Percentiles rank a stretch among this genome's conserved stretches.
Evolutionary conservation across 2,888 invertebrate species (phyloP).

Genomic region (Cantharis flavilabris): DNA sequence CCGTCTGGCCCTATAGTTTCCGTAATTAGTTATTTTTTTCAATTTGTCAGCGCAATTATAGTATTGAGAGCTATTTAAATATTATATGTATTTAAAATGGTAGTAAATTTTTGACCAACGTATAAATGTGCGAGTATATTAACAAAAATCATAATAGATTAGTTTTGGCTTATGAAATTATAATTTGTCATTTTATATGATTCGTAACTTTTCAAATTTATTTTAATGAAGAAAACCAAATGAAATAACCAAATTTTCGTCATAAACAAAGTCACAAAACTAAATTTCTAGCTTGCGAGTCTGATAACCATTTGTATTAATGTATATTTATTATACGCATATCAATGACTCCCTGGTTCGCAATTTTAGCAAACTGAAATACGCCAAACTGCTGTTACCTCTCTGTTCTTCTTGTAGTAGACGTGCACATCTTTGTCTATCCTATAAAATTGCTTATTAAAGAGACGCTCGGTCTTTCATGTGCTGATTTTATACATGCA

Average conservation of each 20-base stretch:
- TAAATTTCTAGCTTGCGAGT: slow-evolving; percentile 34
- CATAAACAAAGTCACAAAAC: slow-evolving; percentile 36
- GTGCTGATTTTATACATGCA: slow-evolving; percentile 36
- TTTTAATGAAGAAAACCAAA: slow-evolving; percentile 45
- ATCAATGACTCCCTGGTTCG: slow-evolving; percentile 52
- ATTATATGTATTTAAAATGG: too few relatives aligned
- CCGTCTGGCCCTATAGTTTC: too few relatives aligned
- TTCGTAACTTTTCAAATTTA: slow-evolving; percentile 42
- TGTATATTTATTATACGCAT: slow-evolving; percentile 52
- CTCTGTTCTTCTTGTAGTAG: slow-evolving; percentile 14
- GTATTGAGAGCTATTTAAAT: too few relatives aligned
- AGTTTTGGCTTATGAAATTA: slow-evolving; percentile 5
- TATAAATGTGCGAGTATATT: neutral
- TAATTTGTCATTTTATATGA: slow-evolving; percentile 3
- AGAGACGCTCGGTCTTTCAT: slow-evolving; percentile 33
- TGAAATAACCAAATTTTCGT: slow-evolving; percentile 35
- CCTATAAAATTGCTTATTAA: slow-evolving; percentile 36
- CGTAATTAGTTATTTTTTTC: too few relatives aligned
- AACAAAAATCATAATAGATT: neutral
- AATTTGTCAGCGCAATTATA: too few relatives aligned
- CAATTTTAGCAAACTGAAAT: slow-evolving; percentile 42
- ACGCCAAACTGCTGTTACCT: slow-evolving; percentile 30
- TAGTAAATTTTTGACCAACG: neutral
- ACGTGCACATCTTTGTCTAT: slow-evolving; percentile 21
- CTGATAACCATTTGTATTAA: slow-evolving; percentile 53